Evolutionary conservation across 2,888 invertebrate species (phyloP), one percentile per base, ranked within the genome.

Genomic region (Onchidella celtica): DNA sequence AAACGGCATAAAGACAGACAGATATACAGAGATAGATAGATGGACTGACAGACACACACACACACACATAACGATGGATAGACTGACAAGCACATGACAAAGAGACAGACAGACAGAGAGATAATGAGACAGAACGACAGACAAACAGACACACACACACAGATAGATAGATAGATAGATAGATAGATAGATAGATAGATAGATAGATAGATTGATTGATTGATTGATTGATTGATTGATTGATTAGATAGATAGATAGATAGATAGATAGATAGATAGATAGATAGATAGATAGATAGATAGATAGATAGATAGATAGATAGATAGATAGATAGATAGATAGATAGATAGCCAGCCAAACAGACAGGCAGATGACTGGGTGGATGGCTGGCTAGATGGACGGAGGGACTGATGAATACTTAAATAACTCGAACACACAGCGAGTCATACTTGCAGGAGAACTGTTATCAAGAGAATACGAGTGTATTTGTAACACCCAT

Each of bases 231-330:
- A 27, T 24, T 2, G 29, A 34, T 6, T 34, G 9, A 66, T 3
- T 17, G 11, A 66, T 11, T 27, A 21, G 17, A 69, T 69, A 69
- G 14, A 69, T 47, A 40, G 14, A 69, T 69, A 69, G 14, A 73
- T 57, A 73, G 9, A 73, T 73, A 73, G 32, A 59, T 40, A 73
- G 17, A 73, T 73, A 73, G 32, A 69, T 73, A 73, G 17, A 73
- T 73, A 73, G 32, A 73, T 32, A 73, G 32, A 73, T 59, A 73
- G 32, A 73, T 59, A 73, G 32, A 73, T 59, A 73, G 21, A 57
- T 32, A 73, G 32, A 73, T 59, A 47, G 47, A 17, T 47, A 47
- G 47, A 17, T 47, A 47, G 47, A 17, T 47, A 47, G 47, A 17
- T 47, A 47, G 47, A 17, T 47, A 47, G 47, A 47, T 17, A 47